A percentile compares a stretch with the other conserved stretches of the same genome.
phyloP scores from a whole-genome alignment of 2,797 vertebrate species.

The Gobionotothen gibberifrons region DNA sequence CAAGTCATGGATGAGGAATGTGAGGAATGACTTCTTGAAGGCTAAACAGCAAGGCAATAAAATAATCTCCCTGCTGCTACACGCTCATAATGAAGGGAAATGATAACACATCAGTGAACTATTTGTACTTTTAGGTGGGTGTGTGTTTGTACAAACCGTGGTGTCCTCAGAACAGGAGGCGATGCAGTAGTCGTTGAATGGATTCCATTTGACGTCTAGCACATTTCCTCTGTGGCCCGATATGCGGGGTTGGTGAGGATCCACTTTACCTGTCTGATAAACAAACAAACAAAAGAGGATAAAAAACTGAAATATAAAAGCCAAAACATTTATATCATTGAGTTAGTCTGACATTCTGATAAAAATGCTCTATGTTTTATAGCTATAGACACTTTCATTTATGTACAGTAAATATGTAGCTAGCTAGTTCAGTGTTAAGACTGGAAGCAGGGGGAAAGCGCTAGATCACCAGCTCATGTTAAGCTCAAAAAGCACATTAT shows the following conservation, averaged over 20 bases:
- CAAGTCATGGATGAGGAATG: constrained; percentile 63
- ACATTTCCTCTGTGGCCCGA: constrained; percentile 93
- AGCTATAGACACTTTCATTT: not conserved
- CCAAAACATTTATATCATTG: not conserved
- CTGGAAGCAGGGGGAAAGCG: not conserved
- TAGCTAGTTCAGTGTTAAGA: not conserved
- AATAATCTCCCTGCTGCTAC: constrained; percentile 54
- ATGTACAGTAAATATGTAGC: not conserved
- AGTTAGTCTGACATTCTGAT: not conserved
- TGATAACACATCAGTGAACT: constrained; percentile 26
- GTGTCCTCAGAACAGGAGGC: constrained; percentile 95
- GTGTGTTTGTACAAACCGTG: constrained; percentile 83
- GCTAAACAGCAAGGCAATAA: constrained; percentile 51
- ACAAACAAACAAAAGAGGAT: constrained; percentile 11
- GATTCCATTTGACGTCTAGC: constrained; percentile 96
- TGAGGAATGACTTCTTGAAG: constrained; percentile 60
- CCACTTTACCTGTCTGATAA: constrained; percentile 92
- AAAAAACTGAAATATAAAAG: not conserved
- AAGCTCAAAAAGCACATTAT: not conserved
- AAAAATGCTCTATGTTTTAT: too few relatives aligned
- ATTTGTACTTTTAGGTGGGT: constrained; percentile 14
- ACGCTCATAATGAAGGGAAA: constrained; percentile 40
- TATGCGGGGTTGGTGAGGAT: constrained; percentile 91
- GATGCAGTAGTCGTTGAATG: constrained; percentile 93
- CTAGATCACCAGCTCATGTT: not conserved